Conservation (phyloP, 2,888 invertebrate genomes). For the Acleris literana region DNA sequence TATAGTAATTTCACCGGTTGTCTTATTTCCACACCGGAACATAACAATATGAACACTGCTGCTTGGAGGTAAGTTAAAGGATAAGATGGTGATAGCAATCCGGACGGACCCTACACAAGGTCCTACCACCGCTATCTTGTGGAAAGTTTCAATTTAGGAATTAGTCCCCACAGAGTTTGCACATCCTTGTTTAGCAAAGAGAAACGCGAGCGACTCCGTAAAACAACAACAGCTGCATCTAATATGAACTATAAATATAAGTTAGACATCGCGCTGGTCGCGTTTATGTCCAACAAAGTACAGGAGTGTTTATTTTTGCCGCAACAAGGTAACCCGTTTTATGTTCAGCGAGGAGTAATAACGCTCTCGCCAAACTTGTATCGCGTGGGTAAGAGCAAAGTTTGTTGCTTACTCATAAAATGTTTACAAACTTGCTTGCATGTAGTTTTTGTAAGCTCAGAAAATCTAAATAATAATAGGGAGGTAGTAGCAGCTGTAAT, state of each 20-base stretch:
- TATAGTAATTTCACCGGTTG: too few species aligned
- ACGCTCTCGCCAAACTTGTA: conserved; percentile 22
- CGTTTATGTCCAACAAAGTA: not conserved
- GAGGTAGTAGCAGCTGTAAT: not conserved
- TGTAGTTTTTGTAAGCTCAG: conserved; percentile 13
- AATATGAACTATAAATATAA: too few species aligned
- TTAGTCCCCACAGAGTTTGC: not conserved
- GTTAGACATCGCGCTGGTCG: not conserved
- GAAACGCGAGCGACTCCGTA: too few species aligned
- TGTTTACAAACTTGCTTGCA: conserved; percentile 30
- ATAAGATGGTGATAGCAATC: too few species aligned
- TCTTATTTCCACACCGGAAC: too few species aligned
- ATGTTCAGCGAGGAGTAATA: conserved; percentile 16
- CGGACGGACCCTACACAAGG: too few species aligned
- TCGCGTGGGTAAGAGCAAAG: conserved; percentile 17
- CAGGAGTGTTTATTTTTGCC: conserved; percentile 2
- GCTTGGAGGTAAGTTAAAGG: too few species aligned
- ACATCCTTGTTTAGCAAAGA: too few species aligned
- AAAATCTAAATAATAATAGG: conserved; percentile 3
- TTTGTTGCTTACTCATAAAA: conserved; percentile 26
- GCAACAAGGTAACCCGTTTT: conserved; percentile 24
- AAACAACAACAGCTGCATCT: too few species aligned
- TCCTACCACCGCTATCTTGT: too few species aligned
- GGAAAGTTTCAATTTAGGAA: conserved; percentile 1
- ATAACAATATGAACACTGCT: too few species aligned